Evolutionary conservation across 2,888 invertebrate genomes (phyloP).

Genomic region (Sthenelais limicola): DNA sequence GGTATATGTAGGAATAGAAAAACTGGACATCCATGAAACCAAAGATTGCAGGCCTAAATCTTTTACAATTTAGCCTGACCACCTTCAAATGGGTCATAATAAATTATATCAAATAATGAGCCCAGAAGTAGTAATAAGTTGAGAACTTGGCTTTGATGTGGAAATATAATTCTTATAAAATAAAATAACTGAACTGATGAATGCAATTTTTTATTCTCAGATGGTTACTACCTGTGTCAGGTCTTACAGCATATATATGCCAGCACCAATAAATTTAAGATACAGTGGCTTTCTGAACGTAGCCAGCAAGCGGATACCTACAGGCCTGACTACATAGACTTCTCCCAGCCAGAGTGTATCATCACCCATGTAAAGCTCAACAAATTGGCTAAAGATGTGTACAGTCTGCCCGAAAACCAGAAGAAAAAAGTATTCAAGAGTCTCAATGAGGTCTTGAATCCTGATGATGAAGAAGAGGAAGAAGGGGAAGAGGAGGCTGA

Average conservation of each 20-base stretch:
- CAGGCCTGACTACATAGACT: constrained; percentile 19
- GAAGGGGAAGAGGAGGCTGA: constrained; percentile 39
- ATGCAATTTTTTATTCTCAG: too few species aligned
- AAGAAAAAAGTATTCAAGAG: constrained; percentile 8
- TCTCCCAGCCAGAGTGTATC: constrained; percentile 25
- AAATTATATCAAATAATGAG: too few species aligned
- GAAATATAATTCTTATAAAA: too few species aligned
- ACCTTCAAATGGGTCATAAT: too few species aligned
- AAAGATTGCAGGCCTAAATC: too few species aligned
- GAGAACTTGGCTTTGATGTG: too few species aligned
- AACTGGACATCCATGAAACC: too few species aligned
- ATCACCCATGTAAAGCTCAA: constrained; percentile 25
- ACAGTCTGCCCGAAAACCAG: constrained; percentile 19
- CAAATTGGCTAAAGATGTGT: constrained; percentile 21
- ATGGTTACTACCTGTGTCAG: constrained; percentile 48
- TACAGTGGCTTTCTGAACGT: constrained; percentile 48
- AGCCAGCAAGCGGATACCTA: neutral
- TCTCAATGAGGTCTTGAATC: constrained; percentile 2
- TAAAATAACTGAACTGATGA: too few species aligned
- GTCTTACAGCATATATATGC: constrained; percentile 47
- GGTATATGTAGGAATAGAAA: too few species aligned
- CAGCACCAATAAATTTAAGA: constrained; percentile 32
- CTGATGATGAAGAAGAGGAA: constrained; percentile 50
- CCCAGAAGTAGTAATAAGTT: too few species aligned
- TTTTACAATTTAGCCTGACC: too few species aligned